Conservation (phyloP, 2,888 invertebrate genomes). For the Lypha dubia region DNA sequence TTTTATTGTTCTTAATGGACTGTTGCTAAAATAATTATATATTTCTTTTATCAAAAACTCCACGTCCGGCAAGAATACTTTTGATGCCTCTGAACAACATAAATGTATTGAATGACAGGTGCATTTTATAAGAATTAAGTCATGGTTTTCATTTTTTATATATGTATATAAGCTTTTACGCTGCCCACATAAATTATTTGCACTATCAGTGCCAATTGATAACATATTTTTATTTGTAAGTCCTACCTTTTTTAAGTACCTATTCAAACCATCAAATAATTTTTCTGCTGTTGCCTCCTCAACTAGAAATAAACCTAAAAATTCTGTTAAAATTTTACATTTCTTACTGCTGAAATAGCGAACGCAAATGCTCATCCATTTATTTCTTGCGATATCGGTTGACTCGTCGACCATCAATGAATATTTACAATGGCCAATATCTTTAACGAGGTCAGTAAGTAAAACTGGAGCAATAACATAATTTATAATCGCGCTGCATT, state of each 20-base stretch:
- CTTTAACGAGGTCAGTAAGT: neutral
- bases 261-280: conserved; percentile 2
- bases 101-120: no score
- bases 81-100: no score
- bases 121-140: no score
- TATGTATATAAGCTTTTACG: no score
- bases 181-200: no score
- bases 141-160: no score
- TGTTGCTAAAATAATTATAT: conserved; percentile 26
- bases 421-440: no score
- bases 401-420: conserved; percentile 27
- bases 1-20: neutral
- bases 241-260: conserved; percentile 16
- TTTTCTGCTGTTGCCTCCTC: conserved; percentile 30
- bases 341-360: neutral
- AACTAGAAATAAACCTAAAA: conserved; percentile 18
- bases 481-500: neutral
- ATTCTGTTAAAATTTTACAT: neutral
- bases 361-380: conserved; percentile 14
- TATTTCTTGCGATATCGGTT: neutral
- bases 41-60: conserved; percentile 19
- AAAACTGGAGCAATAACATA: neutral
- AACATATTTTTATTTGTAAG: neutral
- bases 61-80: no score
- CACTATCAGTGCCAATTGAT: conserved; percentile 18